A percentile compares a stretch with the other conserved stretches of the same genome.
Conservation (phyloP, 1,140 invertebrate genomes). For the Lamellibrachia luymesi region DNA sequence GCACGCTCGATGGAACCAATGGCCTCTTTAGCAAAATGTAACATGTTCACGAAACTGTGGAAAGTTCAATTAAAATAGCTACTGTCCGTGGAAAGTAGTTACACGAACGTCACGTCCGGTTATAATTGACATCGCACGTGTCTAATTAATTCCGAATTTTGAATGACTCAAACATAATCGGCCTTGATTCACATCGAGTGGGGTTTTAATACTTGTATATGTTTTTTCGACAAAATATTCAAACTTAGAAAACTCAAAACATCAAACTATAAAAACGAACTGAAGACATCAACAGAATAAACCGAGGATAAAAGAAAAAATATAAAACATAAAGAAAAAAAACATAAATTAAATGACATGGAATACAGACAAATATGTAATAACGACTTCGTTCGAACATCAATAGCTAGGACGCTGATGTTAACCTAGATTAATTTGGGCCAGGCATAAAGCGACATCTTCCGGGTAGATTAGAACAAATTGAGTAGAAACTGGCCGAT, state of each 20-base stretch:
- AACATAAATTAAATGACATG: background rate
- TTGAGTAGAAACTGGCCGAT: no score
- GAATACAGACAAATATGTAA: background rate
- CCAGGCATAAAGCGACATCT: no score
- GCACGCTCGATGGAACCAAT: background rate
- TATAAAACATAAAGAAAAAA: no score
- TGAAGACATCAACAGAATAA: background rate
- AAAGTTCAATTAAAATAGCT: no score
- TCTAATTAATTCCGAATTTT: background rate
- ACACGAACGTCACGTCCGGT: background rate
- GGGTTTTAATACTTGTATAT: background rate
- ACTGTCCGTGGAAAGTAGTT: background rate
- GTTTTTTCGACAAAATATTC: background rate
- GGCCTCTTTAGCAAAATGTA: no score
- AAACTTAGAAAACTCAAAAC: background rate
- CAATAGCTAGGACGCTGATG: no score
- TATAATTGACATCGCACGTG: background rate
- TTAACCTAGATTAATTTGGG: no score
- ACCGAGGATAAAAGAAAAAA: background rate
- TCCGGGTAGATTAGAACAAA: no score
- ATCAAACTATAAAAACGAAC: background rate
- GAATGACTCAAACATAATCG: background rate
- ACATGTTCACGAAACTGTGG: background rate
- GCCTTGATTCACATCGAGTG: background rate
- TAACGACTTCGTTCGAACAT: no score